Base-by-base conservation (phyloP, 2,797 vertebrate genomes). In the Tragelaphus eurycerus region DNA sequence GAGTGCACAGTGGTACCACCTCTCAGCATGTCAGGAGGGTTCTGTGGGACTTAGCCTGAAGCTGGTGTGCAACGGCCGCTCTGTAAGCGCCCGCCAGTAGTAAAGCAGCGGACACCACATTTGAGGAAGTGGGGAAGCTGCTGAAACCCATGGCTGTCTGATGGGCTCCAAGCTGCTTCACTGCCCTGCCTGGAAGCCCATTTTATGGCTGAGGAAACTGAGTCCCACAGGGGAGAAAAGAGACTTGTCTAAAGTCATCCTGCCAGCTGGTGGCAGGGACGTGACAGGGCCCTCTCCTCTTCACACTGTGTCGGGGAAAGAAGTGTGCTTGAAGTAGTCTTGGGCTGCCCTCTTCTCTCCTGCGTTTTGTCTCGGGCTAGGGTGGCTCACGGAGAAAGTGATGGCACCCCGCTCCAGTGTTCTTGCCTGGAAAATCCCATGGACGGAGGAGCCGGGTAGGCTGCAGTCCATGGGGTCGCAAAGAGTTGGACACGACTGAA, bases 41-140 rank as follows among this genome's bases (percentile, higher is more conserved):
- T 81, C 31, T 50, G 13, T 3, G 52, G 59, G 21, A 34, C 7
- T 1, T 4, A 50, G 23, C 46, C 4, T 0, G 34, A 43, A 52
- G 29, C 21, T 29, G 46, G 29, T 0, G 0, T n/a, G 50, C 25
- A 5, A 21, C 0, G 0, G 25, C 29, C 7, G 1, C 25, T 27
- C 46, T 71, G 27, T 19, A 17, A 60, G 38, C 27, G 13, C 31
- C 48, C 10, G 15, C 34, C 31, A 4, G 46, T 31, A 52, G 46
- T 14, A 17, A 27, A 6, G 25, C 16, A 13, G n/a, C 59, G 4
- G 25, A 25, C 78, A 71, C 78, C 27, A 6, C 38, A 6, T 54
- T 9, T 5, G 34, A 92, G 83, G 71, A 93, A 91, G 60, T 46
- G 74, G 55, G 27, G 4, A 59, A 23, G 62, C 29, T 0, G 0